These are phyloP conservation scores for Rhadinocentrus ornatus DNA, from an alignment of 2,797 vertebrate species.

Conservation along the genomic window DNA sequence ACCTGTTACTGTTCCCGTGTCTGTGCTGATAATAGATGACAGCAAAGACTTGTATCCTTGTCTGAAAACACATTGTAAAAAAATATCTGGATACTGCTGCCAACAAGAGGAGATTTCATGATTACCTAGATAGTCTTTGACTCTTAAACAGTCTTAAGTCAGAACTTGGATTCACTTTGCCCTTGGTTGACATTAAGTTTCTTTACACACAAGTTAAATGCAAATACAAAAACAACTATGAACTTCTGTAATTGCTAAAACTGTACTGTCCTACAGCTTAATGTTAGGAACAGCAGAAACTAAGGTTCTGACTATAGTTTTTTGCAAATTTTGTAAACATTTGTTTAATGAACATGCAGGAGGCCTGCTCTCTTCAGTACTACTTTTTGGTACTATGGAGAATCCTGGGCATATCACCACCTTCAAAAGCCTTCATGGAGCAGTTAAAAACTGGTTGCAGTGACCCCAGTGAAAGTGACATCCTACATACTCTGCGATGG, in stretches of 20 bases:
- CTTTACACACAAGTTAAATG: too few relatives aligned
- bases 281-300: neutral
- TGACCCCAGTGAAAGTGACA: conserved; percentile 93
- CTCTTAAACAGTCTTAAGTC: too few relatives aligned
- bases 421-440: conserved; percentile 93
- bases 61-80: neutral
- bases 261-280: too few relatives aligned
- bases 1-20: neutral
- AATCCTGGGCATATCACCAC: conserved; percentile 93
- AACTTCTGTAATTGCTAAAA: too few relatives aligned
- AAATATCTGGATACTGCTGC: neutral
- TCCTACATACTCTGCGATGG: conserved; percentile 95
- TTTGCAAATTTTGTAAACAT: neutral
- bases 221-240: too few relatives aligned
- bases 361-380: conserved; percentile 98
- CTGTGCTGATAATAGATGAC: neutral
- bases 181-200: too few relatives aligned
- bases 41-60: neutral
- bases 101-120: too few relatives aligned
- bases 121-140: too few relatives aligned
- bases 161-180: too few relatives aligned
- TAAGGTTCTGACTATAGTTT: neutral
- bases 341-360: conserved; percentile 76
- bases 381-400: conserved; percentile 97
- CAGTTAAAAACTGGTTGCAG: conserved; percentile 88